Evolutionary conservation across 1,140 invertebrate species (phyloP), one percentile per base, ranked within the genome.

Genomic region (Aphis craccivora): DNA sequence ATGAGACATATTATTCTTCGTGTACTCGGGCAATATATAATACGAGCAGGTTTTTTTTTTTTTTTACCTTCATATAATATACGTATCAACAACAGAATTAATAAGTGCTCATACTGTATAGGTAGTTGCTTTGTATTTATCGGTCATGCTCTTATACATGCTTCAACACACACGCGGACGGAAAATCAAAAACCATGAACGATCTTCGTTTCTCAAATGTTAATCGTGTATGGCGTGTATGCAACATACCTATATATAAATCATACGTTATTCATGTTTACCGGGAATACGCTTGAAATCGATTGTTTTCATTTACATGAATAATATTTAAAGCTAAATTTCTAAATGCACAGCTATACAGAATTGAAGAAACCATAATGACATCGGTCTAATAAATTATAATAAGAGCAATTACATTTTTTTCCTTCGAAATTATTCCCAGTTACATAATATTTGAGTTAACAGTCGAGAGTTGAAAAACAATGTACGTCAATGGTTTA

Each of bases 111-210:
- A 43, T 67, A 67, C 14, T n/a, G 30, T 51, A n/a, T 76, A 76
- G 60, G 48, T 20, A 91, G 37, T 67, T 30, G 60, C 60, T 91
- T 91, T 91, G 55, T 91, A 67, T 45, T 22, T 60, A 60, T 91
- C 55, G 35, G 90, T 67, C 53, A 91, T 91, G 55, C 53, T 43
- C 40, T 67, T 67, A 40, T 91, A 76, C 55, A 91, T 91, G 90
- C 90, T 91, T 91, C 90, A 91, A 76, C 37, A 91, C 90, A 91
- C 90, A 91, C 53, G 53, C 30, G 90, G 23, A 91, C 60, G 55
- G 37, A 89, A 89, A 89, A 89, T 89, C 87, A 89, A 37, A 40
- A 89, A 89, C 87, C 87, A 53, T 89, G 48, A 89, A 89, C 87
- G 51, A 89, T 88, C n/a, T 88, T 53, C 87, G 48, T 53, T 51